phyloP scores from a whole-genome alignment of 2,888 invertebrate species.

The Scaptomyza flava region DNA sequence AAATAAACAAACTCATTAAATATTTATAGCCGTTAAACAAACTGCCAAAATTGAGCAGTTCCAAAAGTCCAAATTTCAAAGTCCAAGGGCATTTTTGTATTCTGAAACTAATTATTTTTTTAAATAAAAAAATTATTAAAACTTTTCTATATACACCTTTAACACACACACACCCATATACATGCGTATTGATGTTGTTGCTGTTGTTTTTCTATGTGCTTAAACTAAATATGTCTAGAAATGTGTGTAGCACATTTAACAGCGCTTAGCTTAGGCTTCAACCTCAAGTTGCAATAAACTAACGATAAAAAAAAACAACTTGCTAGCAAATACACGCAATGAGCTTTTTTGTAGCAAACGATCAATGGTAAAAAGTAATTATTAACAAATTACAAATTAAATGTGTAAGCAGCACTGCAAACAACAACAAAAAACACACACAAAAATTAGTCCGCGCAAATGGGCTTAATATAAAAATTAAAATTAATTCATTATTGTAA shows the following conservation, averaged over 20 bases:
- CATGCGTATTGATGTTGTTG: slow-evolving; percentile 48
- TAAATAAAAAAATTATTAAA: slow-evolving; percentile 30
- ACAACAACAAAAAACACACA: slow-evolving; percentile 6
- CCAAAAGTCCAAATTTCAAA: slow-evolving; percentile 14
- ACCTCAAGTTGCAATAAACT: slow-evolving; percentile 14
- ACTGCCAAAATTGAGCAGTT: slow-evolving; percentile 16
- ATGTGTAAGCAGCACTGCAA: slow-evolving; percentile 23
- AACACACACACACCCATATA: slow-evolving; percentile 27
- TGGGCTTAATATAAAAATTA: slow-evolving; percentile 47
- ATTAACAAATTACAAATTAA: slow-evolving; percentile 42
- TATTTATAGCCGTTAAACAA: slow-evolving; percentile 41
- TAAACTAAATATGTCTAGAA: slow-evolving; percentile 42
- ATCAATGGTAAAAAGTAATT: slow-evolving; percentile 37
- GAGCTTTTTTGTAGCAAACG: slow-evolving; percentile 66
- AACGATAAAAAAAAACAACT: slow-evolving; percentile 22
- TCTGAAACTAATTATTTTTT: slow-evolving; percentile 47
- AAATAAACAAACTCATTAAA: slow-evolving; percentile 22
- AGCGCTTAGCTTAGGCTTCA: slow-evolving; percentile 47
- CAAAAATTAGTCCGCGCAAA: slow-evolving; percentile 30
- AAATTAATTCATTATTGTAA: slow-evolving; percentile 58
- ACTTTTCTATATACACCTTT: slow-evolving; percentile 30
- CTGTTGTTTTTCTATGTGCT: slow-evolving; percentile 43
- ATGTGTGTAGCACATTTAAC: slow-evolving; percentile 59
- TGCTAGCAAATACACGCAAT: slow-evolving; percentile 44
- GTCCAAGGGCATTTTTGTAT: slow-evolving; percentile 46